A percentile compares a stretch with the other conserved stretches of the same genome.
These are phyloP conservation scores for Sebastes reedi DNA, from an alignment of 2,797 vertebrate species.

Conservation along the genomic window DNA sequence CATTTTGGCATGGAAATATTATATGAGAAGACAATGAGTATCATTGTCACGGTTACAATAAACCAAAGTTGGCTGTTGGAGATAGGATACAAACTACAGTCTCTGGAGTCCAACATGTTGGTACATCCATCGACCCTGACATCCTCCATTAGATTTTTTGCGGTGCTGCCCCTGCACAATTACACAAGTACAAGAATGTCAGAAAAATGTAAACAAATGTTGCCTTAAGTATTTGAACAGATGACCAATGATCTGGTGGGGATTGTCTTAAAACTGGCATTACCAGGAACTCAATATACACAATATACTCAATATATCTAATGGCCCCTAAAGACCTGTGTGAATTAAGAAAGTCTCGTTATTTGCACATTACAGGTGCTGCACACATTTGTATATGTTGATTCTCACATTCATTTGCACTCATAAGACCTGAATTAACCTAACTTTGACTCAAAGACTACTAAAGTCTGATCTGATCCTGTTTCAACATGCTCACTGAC, in stretches of 20 bases:
- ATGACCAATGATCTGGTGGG: background rate
- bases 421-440: background rate
- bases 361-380: background rate
- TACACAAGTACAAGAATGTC: too few relatives aligned
- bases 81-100: background rate
- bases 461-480: background rate
- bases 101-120: background rate
- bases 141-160: background rate
- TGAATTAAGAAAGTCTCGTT: fast-evolving
- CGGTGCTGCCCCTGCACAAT: too few relatives aligned
- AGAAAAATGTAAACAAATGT: too few relatives aligned
- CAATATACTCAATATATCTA: background rate
- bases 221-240: background rate
- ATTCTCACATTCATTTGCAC: background rate
- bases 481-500: background rate
- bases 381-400: background rate
- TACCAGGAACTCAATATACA: background rate
- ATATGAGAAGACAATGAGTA: fast-evolving
- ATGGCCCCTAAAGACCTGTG: background rate
- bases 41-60: background rate
- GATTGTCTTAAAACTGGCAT: background rate
- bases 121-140: background rate
- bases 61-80: background rate
- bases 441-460: background rate
- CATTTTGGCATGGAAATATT: background rate